Evolutionary conservation across 2,888 invertebrate genomes (phyloP), one percentile per base, ranked within the genome.

Genomic region (Leptopterna dolabrata): DNA sequence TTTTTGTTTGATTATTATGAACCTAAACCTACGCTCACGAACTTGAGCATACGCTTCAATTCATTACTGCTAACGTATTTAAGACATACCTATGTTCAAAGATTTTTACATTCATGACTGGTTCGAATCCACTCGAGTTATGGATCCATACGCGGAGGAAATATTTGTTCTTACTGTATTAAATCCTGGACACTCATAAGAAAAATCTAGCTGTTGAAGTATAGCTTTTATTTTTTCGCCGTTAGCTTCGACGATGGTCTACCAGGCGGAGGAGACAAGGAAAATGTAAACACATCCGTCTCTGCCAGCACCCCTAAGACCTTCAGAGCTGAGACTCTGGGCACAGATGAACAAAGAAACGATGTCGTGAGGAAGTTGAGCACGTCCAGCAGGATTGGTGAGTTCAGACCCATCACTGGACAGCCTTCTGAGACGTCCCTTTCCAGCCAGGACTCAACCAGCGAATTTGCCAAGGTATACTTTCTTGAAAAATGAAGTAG

Each of bases 291-390:
- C 19, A 24, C 24, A 47, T 63, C 36, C 16, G 55, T 63, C 24
- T 63, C 87, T 9, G 19, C 80, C 47, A 81, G 82, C 47, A 86
- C 87, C 0, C 93, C 93, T 14, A 93, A 93, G 90, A 93, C 93
- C 24, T 94, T 94, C 90, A 92, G 93, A n/a, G 93, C 94, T 43
- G 93, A 93, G 71, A 87, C 87, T 29, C 51, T 87, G 24, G 86
- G 78, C 45, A 86, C 78, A 4, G 81, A 73, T 76, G 81, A 71
- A 19, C 51, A 73, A 92, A 92, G 89, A 73, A 92, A 92, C 90
- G 94, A 94, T 88, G 92, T 93, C 63, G 93, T 94, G 89, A 93
- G 94, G 80, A 94, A 94, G 90, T 94, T 94, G 88, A 94, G 94
- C 90, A 94, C 93, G 16, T 92, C 92, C 0, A 85, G 85, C 55